Base-by-base conservation (phyloP, 1,140 invertebrate species). In the Macrostomum lignano region DNA sequence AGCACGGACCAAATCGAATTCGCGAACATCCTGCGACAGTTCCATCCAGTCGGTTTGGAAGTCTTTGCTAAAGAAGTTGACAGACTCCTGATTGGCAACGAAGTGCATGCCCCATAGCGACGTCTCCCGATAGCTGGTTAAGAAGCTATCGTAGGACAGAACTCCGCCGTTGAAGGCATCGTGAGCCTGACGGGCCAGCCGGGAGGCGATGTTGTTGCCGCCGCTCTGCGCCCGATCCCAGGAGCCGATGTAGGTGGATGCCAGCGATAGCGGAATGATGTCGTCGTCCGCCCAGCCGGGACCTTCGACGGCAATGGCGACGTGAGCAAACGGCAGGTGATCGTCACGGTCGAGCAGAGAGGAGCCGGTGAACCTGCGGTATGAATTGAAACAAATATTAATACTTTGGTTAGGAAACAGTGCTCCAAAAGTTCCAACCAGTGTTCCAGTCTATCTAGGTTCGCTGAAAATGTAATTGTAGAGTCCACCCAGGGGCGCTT, bases 101-200 rank as follows among this genome's bases (percentile, higher is more conserved):
- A 77, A 93, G 51, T 96, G 96, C 37, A 91, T 25, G 15, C 32
- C 50, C 56, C 88, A 94, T 1, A 99, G 66, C 20, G 91, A 91
- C 32, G 88, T 98, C 50, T 98, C 91, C 53, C 91, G 88, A 60
- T 98, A 98, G 60, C 82, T 94, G 7, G 88, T 94, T 53, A 94
- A 96, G 62, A 98, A 98, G 21, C 81, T 81, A 54, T 93, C 82
- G 64, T 81, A 98, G 47, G 74, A 84, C 55, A 94, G 78, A 3
- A 33, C 32, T 6, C 19, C 19, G 20, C 32, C 32, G 3, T 9
- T 13, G 19, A 69, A 68, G 3, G 10, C 7, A 24, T 25, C 24
- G 20, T 17, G 26, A 39, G n/a, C 38, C 36, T 11, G 40, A n/a
- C 40, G 3, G 1, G 79, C 81, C 31, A 94, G 61, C 36, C 60